Conservation (phyloP, 2,888 invertebrate species). For the Acleris sparsana region DNA sequence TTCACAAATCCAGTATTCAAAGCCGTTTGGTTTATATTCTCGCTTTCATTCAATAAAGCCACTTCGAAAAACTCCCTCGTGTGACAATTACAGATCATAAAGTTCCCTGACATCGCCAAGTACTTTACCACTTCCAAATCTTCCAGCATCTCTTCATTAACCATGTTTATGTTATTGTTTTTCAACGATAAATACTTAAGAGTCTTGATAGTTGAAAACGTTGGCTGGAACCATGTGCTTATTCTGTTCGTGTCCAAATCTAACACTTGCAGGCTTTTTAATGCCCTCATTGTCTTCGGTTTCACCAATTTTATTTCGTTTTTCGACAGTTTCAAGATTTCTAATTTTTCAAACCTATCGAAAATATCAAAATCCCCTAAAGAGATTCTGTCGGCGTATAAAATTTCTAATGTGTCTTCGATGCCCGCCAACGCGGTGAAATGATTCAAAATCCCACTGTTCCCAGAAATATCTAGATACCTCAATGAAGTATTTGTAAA, state of each 20-base stretch:
- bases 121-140: slow-evolving; percentile 78
- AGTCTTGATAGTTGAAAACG: slow-evolving; percentile 63
- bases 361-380: slow-evolving; percentile 66
- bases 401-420: slow-evolving; percentile 64
- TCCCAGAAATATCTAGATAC: slow-evolving; percentile 82
- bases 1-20: slow-evolving; percentile 37
- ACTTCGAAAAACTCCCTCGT: slow-evolving; percentile 77
- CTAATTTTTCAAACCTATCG: slow-evolving; percentile 62
- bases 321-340: slow-evolving; percentile 70
- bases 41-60: slow-evolving; percentile 44
- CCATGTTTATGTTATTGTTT: slow-evolving; percentile 81
- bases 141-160: slow-evolving; percentile 81
- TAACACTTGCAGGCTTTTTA: slow-evolving; percentile 72
- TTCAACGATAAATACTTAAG: slow-evolving; percentile 73
- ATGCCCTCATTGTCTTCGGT: slow-evolving; percentile 48
- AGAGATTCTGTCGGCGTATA: slow-evolving; percentile 72
- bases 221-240: slow-evolving; percentile 77
- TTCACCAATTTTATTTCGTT: slow-evolving; percentile 78
- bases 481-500: slow-evolving; percentile 72
- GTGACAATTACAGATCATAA: slow-evolving; percentile 84
- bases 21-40: slow-evolving; percentile 6
- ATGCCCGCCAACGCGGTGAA: slow-evolving; percentile 66
- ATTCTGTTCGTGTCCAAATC: slow-evolving; percentile 82
- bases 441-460: slow-evolving; percentile 63
- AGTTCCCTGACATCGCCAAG: slow-evolving; percentile 82